Percentiles rank a stretch among this genome's conserved stretches.
These are phyloP conservation scores for Silurus lanzhouensis DNA, from an alignment of 2,797 vertebrate genomes.

Conservation along the genomic window DNA sequence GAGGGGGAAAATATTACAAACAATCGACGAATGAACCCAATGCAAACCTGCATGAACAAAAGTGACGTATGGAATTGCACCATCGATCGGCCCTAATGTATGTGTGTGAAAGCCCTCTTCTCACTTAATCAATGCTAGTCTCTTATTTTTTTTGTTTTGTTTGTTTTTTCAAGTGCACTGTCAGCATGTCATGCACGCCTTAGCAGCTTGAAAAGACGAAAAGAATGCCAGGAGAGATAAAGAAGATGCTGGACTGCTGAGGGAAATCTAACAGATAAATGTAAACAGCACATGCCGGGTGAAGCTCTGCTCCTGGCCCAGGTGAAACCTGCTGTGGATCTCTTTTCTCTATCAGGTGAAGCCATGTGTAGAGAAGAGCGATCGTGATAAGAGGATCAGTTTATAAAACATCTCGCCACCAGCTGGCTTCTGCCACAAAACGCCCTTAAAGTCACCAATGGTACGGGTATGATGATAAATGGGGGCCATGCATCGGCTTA, in stretches of 20 bases:
- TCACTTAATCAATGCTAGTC: not conserved
- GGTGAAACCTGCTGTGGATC: conserved; percentile 55
- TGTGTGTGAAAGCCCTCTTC: not conserved
- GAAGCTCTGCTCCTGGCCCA: conserved; percentile 36
- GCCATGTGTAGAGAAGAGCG: conserved; percentile 62
- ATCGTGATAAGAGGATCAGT: conserved; percentile 71
- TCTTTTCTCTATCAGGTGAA: conserved; percentile 60
- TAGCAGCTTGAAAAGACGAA: conserved; percentile 55
- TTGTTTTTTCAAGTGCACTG: conserved; percentile 25
- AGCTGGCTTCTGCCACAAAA: conserved; percentile 64
- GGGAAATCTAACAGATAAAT: conserved; percentile 60
- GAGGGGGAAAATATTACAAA: not conserved
- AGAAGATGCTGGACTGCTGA: conserved; percentile 50
- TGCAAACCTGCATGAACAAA: conserved; percentile 17
- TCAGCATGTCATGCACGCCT: conserved; percentile 51
- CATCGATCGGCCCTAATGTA: not conserved
- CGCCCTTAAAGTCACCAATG: conserved; percentile 51
- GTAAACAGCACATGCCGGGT: conserved; percentile 53
- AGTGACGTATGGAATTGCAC: conserved; percentile 2
- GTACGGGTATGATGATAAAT: conserved; percentile 61
- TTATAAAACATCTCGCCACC: conserved; percentile 72
- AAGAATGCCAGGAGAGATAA: conserved; percentile 56
- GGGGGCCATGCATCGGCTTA: conserved; percentile 18
- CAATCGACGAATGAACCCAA: conserved; percentile 3
- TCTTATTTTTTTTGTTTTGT: not conserved